Base-by-base conservation (phyloP, 2,797 vertebrate species). In the Rhinatrema bivittatum region DNA sequence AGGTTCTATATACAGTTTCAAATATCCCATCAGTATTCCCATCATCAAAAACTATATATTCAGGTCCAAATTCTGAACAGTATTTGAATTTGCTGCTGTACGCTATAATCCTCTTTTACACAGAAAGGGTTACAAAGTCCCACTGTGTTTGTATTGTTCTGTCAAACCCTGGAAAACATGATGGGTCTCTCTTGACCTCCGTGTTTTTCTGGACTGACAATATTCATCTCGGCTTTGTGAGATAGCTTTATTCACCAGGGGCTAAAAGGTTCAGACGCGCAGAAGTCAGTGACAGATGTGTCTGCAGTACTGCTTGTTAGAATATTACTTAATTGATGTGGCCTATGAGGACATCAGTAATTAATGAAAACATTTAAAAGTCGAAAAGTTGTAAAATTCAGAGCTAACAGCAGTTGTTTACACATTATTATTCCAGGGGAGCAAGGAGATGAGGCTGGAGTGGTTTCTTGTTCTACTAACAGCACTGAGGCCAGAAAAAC, bases 341-440 rank as follows among this genome's bases (percentile, higher is more conserved):
- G 32, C 42, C 40, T 40, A 58, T 62, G 56, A 72, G 51, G 59
- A 15, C 42, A 45, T 43, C 12, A 11, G 44, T 48, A 52, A 55
- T 60, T 56, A 55, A 48, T 33, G 52, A 56, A 61, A 53, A 42
- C 53, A 54, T 61, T 54, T 62, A 58, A 68, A 71, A 66, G 40
- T 46, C 53, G n/a, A 7, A 28, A 42, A 61, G 36, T 56, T 58
- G 45, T 38, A 35, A 54, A 37, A 55, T 53, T 44, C 23, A 2
- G 0, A 9, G 36, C 32, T 40, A 59, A 55, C 42, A 44, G 27
- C 32, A 22, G 42, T 51, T 65, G 68, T 60, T 60, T 70, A 59
- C n/a, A n/a, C n/a, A n/a, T 2, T 41, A 15, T 25, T 20, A 1
- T 33, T 45, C 42, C 47, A 32, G n/a, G 27, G 5, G 11, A 33